phyloP scores from a whole-genome alignment of 2,888 invertebrate species.

The Agrochola litura region DNA sequence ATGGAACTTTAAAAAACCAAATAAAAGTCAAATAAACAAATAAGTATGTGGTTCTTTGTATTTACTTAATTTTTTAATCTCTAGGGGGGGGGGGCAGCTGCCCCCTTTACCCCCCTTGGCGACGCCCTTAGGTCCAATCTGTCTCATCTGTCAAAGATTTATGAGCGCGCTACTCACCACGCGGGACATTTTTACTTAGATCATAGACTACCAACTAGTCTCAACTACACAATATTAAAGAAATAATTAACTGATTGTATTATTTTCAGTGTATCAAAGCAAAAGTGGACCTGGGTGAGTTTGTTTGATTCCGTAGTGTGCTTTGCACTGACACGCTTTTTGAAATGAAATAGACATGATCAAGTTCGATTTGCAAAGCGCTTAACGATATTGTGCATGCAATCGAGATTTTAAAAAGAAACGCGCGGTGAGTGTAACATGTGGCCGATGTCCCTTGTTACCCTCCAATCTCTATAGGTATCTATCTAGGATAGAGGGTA shows the following conservation, averaged over 20 bases:
- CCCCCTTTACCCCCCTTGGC: too few species aligned
- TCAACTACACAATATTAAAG: constrained; percentile 29
- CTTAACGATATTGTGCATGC: constrained; percentile 66
- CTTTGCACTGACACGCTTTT: constrained; percentile 75
- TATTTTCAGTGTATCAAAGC: constrained; percentile 89
- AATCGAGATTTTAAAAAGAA: constrained; percentile 60
- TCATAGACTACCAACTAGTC: constrained; percentile 12
- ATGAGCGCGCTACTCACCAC: constrained; percentile 50
- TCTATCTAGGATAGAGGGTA: constrained; percentile 69
- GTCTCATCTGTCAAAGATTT: background rate
- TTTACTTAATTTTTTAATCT: too few species aligned
- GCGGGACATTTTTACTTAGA: constrained; percentile 63
- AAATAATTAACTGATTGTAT: constrained; percentile 75
- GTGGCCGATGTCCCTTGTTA: constrained; percentile 58
- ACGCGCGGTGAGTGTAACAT: constrained; percentile 54
- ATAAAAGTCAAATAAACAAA: too few species aligned
- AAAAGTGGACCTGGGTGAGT: constrained; percentile 88
- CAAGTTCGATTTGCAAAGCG: constrained; percentile 48
- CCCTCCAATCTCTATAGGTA: constrained; percentile 68
- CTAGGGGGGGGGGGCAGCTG: too few species aligned
- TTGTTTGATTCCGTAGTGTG: constrained; percentile 74
- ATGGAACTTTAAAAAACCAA: too few species aligned
- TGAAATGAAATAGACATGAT: constrained; percentile 38
- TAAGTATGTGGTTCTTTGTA: too few species aligned
- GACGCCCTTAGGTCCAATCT: constrained; percentile 13